Base-by-base conservation (phyloP, 1,140 invertebrate genomes). In the Nixonia krombeini region DNA sequence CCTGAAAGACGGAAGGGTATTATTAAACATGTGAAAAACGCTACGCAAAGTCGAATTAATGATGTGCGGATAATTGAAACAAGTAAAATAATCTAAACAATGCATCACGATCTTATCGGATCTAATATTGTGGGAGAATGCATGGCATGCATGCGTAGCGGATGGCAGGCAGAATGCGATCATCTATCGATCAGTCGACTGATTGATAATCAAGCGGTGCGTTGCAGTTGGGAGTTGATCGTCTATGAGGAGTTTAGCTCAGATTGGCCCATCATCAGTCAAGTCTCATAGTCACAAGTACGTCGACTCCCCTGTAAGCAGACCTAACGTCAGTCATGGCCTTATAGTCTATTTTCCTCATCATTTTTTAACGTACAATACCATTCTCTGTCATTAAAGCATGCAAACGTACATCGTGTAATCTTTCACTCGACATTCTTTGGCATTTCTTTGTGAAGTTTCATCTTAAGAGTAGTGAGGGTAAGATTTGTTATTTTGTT, bases 281-380 rank as follows among this genome's bases (percentile, higher is more conserved):
- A 76, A 75, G 75, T 76, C 73, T 73, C 75, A 81, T 73, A 82
- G 75, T 85, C 82, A 85, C 81, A 85, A 84, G 76, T 85, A 85
- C 65, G 83, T 85, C 64, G 83, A 85, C 58, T 85, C 83, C 72
- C 83, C 83, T 85, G 83, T 66, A 85, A 84, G 79, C 81, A 85
- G 72, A 85, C 78, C 68, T 73, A 78, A 66, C 62, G 73, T 83
- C 74, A 84, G 70, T 77, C 62, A 61, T 47, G 23, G 45, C 44
- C 42, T 51, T 46, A 28, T 1, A 26, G 26, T 53, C 44, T 45
- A 25, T 46, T 46, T 15, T 21, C 29, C 31, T 31, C n/a, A 25
- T 1, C 1, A 33, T 49, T 35, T 37, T 23, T 35, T 41, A 18
- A 41, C 1, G 9, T 12, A 25, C 26, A 21, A 21, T 21, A 21